Evolutionary conservation across 2,888 invertebrate species (phyloP).

Genomic region (Yponomeuta plumbellus): DNA sequence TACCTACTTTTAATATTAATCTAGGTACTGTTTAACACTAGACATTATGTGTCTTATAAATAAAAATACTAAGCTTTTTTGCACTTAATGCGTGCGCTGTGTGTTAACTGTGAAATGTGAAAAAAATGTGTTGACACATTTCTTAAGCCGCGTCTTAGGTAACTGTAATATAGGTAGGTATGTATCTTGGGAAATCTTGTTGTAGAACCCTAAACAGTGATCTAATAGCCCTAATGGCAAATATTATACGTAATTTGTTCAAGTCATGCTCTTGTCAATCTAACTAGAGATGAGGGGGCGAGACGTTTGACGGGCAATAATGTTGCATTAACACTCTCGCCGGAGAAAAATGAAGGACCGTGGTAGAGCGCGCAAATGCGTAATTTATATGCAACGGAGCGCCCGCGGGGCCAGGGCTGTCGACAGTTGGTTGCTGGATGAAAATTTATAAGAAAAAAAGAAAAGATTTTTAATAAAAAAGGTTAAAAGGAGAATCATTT

Average conservation of each 20-base stretch:
- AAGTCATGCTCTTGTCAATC: not conserved
- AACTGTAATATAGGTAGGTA: too few relatives aligned
- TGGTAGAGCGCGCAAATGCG: conserved; percentile 67
- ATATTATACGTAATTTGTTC: not conserved
- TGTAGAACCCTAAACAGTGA: too few relatives aligned
- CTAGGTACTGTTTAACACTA: too few relatives aligned
- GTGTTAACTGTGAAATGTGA: too few relatives aligned
- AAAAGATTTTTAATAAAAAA: not conserved
- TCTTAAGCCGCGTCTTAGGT: too few relatives aligned
- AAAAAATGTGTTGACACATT: too few relatives aligned
- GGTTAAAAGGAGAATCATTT: too few relatives aligned
- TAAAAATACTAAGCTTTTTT: too few relatives aligned
- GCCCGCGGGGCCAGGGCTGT: conserved; percentile 26
- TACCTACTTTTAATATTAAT: too few relatives aligned
- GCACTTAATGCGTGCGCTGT: too few relatives aligned
- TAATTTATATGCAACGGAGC: conserved; percentile 74
- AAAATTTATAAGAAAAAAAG: not conserved
- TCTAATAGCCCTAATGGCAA: not conserved
- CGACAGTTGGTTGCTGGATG: conserved; percentile 35
- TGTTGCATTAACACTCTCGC: conserved; percentile 30
- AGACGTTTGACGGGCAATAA: conserved; percentile 13
- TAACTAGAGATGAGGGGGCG: not conserved
- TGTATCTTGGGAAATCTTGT: too few relatives aligned
- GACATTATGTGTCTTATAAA: too few relatives aligned
- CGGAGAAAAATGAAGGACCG: conserved; percentile 71